phyloP scores from a whole-genome alignment of 2,888 invertebrate genomes.

The Axea sp. region DNA sequence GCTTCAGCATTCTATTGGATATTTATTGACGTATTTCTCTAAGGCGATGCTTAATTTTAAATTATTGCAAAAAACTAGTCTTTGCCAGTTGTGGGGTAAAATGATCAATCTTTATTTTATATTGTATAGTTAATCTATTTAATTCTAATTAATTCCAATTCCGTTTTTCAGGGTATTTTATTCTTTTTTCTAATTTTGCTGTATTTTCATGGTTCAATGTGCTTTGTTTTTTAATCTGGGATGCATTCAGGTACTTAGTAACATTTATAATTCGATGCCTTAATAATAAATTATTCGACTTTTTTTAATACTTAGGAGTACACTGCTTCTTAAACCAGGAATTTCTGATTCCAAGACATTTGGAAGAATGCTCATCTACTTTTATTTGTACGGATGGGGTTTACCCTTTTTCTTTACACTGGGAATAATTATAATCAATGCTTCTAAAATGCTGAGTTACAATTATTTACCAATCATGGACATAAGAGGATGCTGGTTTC shows the following conservation, averaged over 20 bases:
- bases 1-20: conserved; percentile 2
- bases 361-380: not conserved
- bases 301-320: conserved; percentile 2
- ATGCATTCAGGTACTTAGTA: conserved; percentile 3
- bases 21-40: not conserved
- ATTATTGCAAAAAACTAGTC: not conserved
- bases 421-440: not conserved
- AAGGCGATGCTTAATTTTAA: conserved; percentile 1
- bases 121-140: no score
- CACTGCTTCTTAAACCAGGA: not conserved
- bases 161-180: conserved; percentile 9
- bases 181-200: not conserved
- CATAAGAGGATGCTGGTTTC: not conserved
- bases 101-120: not conserved
- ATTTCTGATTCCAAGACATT: not conserved
- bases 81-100: conserved; percentile 6
- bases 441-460: not conserved
- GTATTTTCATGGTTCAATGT: conserved; percentile 10
- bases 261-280: no score
- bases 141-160: no score
- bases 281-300: no score
- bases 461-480: conserved; percentile 1
- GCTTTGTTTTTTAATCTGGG: conserved; percentile 6
- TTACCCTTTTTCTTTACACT: not conserved
- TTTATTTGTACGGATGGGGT: not conserved